Conservation (phyloP, 2,797 vertebrate species). For the Scyliorhinus canicula region DNA sequence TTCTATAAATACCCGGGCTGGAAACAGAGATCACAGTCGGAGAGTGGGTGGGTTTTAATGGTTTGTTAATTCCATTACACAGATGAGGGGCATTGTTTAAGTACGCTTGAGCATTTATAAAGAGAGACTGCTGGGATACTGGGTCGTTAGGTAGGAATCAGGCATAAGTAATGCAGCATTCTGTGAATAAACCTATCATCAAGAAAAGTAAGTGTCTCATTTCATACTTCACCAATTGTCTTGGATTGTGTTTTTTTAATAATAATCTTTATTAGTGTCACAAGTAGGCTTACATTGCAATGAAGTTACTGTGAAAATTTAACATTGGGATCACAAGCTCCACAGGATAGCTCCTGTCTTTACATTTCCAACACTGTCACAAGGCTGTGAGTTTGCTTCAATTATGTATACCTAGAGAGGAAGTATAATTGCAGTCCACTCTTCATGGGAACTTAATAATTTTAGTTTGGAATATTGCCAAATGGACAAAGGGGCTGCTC, state of each 20-base stretch:
- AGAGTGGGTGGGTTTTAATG: not conserved
- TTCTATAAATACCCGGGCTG: not conserved
- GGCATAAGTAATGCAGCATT: not conserved
- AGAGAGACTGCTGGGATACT: too few relatives aligned
- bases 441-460: not conserved
- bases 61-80: not conserved
- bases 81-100: not conserved
- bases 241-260: too few relatives aligned
- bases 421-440: not conserved
- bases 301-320: too few relatives aligned
- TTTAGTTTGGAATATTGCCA: not conserved
- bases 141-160: not conserved
- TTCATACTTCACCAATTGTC: not conserved
- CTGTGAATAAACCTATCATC: not conserved
- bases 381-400: not conserved
- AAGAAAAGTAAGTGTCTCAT: not conserved
- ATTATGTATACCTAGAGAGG: not conserved
- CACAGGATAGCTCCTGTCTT: not conserved
- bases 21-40: not conserved
- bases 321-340: too few relatives aligned
- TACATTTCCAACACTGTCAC: not conserved
- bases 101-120: not conserved
- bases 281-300: too few relatives aligned
- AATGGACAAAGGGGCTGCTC: not conserved
- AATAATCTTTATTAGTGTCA: too few relatives aligned